phyloP scores from a whole-genome alignment of 1,140 invertebrate genomes.

The Drosophila biarmipes region DNA sequence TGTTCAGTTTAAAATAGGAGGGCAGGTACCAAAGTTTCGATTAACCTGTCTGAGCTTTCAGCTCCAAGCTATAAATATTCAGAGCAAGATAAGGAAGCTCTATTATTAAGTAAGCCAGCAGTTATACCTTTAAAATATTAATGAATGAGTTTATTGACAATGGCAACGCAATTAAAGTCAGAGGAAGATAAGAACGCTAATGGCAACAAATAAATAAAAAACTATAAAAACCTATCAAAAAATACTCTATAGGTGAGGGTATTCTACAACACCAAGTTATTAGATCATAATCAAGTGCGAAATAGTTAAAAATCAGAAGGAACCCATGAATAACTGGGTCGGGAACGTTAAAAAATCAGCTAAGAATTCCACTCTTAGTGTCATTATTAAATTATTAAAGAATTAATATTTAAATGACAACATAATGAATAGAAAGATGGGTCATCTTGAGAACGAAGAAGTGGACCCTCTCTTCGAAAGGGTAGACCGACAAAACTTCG shows the following conservation, averaged over 20 bases:
- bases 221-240: background rate
- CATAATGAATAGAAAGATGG: background rate
- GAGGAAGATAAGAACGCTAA: background rate
- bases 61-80: background rate
- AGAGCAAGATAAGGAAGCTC: background rate
- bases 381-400: slow-evolving; percentile 25
- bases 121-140: background rate
- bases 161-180: background rate
- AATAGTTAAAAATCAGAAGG: slow-evolving; percentile 5
- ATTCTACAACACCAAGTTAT: slow-evolving; percentile 5
- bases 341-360: background rate
- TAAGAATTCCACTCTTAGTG: slow-evolving; percentile 1
- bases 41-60: slow-evolving; percentile 5
- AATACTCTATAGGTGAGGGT: background rate
- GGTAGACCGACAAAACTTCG: slow-evolving; percentile 30
- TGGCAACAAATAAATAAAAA: background rate
- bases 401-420: slow-evolving; percentile 2
- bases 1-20: slow-evolving; percentile 17
- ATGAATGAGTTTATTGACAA: background rate
- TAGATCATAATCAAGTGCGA: slow-evolving; percentile 10
- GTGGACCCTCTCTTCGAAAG: slow-evolving; percentile 12
- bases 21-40: slow-evolving; percentile 10
- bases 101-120: background rate
- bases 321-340: slow-evolving; percentile 12
- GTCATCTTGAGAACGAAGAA: slow-evolving; percentile 1